Evolutionary conservation across 2,888 invertebrate genomes (phyloP).

Genomic region (Hartigia nigra): DNA sequence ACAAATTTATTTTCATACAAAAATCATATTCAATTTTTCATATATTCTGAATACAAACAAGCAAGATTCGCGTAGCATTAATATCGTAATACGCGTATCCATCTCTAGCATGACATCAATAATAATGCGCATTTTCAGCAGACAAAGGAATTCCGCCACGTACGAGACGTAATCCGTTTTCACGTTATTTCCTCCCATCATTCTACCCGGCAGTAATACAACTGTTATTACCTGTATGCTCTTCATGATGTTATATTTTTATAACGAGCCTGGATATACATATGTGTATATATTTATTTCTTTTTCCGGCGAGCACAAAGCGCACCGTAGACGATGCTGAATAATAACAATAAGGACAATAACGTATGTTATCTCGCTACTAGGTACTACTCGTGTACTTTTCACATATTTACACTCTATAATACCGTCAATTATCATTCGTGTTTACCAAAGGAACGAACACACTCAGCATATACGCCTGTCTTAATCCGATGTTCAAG

Average conservation of each 20-base stretch:
- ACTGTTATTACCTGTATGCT: not conserved
- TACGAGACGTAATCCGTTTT: not conserved
- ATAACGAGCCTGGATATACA: not conserved
- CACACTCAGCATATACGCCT: not conserved
- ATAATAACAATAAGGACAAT: not conserved
- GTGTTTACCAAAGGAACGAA: not conserved
- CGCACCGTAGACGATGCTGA: not conserved
- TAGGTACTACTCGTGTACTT: not conserved
- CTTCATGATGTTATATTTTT: not conserved
- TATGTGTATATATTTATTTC: not conserved
- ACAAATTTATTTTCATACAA: not conserved
- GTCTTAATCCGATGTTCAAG: not conserved
- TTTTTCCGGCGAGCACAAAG: not conserved
- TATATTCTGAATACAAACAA: not conserved
- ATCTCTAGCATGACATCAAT: not conserved
- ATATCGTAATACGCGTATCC: not conserved
- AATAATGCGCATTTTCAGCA: not conserved
- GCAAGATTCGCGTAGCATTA: not conserved
- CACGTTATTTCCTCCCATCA: not conserved
- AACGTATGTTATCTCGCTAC: not conserved
- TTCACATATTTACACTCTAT: not conserved
- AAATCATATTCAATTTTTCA: not conserved
- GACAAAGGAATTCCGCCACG: not conserved
- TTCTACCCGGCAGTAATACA: not conserved
- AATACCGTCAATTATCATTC: not conserved